Conservation (phyloP, 2,888 invertebrate species). For the Abrostola triplasia region DNA sequence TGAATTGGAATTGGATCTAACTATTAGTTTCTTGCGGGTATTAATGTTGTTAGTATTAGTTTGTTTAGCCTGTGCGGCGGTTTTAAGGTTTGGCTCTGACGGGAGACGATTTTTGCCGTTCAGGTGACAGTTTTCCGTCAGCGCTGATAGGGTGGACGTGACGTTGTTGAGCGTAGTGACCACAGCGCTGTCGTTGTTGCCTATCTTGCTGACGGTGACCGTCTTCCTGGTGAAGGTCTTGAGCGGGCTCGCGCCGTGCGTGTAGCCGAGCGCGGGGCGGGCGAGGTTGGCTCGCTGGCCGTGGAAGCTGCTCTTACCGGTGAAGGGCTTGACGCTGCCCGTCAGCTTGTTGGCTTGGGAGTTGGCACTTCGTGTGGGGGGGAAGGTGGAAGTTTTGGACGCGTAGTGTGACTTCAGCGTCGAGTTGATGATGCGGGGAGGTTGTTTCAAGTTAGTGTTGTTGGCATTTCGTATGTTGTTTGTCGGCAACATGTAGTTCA, state of each 20-base stretch:
- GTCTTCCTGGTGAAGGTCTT: slow-evolving; percentile 81
- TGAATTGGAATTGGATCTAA: slow-evolving; percentile 80
- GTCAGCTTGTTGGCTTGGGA: slow-evolving; percentile 74
- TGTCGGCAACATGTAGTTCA: slow-evolving; percentile 84
- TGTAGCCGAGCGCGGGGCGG: slow-evolving; percentile 73
- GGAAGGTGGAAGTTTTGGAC: slow-evolving; percentile 83
- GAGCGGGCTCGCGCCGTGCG: slow-evolving; percentile 76
- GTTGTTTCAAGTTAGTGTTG: slow-evolving; percentile 80
- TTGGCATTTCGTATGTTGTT: slow-evolving; percentile 81
- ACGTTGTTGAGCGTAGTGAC: slow-evolving; percentile 74
- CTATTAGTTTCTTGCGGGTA: slow-evolving; percentile 80
- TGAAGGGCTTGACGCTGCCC: slow-evolving; percentile 74
- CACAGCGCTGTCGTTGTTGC: slow-evolving; percentile 68
- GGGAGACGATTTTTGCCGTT: slow-evolving; percentile 82
- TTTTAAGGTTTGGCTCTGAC: slow-evolving; percentile 80
- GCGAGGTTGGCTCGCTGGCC: slow-evolving; percentile 84
- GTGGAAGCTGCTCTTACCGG: slow-evolving; percentile 80
- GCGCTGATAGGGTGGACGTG: slow-evolving; percentile 79
- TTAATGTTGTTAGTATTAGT: slow-evolving; percentile 64
- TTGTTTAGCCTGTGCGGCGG: slow-evolving; percentile 64
- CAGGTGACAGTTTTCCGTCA: slow-evolving; percentile 84
- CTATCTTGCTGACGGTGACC: slow-evolving; percentile 66
- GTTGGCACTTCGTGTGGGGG: slow-evolving; percentile 83
- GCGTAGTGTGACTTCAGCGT: slow-evolving; percentile 78
- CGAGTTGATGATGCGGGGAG: slow-evolving; percentile 71